Evolutionary conservation across 2,888 invertebrate genomes (phyloP), one percentile per base, ranked within the genome.

Genomic region (Sinelater perroti): DNA sequence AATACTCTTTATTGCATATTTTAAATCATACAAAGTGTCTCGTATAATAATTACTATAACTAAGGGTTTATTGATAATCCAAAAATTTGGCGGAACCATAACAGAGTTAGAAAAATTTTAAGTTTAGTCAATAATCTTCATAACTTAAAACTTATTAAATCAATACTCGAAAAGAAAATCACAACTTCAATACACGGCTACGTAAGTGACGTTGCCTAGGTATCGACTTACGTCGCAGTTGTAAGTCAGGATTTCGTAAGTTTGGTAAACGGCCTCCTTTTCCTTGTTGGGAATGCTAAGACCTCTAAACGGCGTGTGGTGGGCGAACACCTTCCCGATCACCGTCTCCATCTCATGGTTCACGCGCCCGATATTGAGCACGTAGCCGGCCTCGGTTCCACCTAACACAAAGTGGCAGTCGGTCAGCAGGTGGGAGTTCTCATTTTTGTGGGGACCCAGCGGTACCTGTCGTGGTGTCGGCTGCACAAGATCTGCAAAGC

Each of bases 401-500:
- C 58, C 58, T 28, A 58, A 36, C 3, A 58, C 54, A n/a, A 58
- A 18, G 35, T 54, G 58, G 8, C 38, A 49, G 11, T 30, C 17
- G 2, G 53, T 54, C n/a, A 58, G 13, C 10, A 49, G 24, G 16
- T 54, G 47, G 6, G 45, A 16, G 7, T 58, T 21, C 16, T 58
- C 35, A 26, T 54, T 58, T 36, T n/a, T 8, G 40, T 49, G n/a
- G 44, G 6, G 6, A 54, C 40, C 58, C 58, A 58, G 16, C 36
- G 18, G 13, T 54, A 58, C 14, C 38, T 58, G 8, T 50, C 18
- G n/a, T 33, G 14, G 11, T 49, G 21, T 13, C 20, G 36, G 18
- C 58, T 54, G 14, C 58, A 58, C n/a, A 58, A 36, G 3, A 58
- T 49, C 58, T 58, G 30, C n/a, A 49, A 28, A 33, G 11, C 2